These are phyloP conservation scores for Mallotus villosus DNA, from an alignment of 2,797 vertebrate species.

Conservation along the genomic window DNA sequence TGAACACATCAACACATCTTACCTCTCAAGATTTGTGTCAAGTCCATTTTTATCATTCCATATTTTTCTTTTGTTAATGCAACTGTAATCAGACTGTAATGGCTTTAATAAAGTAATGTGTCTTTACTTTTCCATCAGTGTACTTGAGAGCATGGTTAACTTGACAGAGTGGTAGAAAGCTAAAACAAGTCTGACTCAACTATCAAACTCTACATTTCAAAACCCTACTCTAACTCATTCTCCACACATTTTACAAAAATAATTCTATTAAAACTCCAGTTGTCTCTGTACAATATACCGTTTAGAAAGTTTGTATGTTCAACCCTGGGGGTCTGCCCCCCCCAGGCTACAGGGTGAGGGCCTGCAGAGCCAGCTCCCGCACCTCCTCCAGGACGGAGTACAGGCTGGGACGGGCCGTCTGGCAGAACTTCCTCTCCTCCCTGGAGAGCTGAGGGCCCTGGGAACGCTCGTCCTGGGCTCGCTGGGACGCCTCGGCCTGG, in stretches of 20 bases:
- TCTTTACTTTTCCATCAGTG: neutral
- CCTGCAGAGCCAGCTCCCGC: conserved; percentile 79
- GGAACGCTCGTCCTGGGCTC: conserved; percentile 72
- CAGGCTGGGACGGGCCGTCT: conserved; percentile 83
- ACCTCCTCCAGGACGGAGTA: conserved; percentile 91
- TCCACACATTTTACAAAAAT: neutral
- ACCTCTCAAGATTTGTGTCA: neutral
- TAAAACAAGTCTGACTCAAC: neutral
- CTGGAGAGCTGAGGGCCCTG: conserved; percentile 61
- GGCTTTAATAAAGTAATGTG: conserved; percentile 4
- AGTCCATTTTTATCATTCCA: neutral
- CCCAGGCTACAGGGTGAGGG: conserved; percentile 27
- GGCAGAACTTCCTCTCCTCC: conserved; percentile 81
- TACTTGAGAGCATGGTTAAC: too few relatives aligned
- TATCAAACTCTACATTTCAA: neutral
- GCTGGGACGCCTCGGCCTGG: conserved; percentile 77
- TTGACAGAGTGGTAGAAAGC: neutral
- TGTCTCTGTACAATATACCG: neutral
- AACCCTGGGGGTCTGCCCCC: neutral
- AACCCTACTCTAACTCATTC: neutral
- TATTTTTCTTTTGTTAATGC: neutral
- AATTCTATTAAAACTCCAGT: neutral
- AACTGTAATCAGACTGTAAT: neutral
- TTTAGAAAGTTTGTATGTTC: neutral
- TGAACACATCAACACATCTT: too few relatives aligned